Evolutionary conservation across 1,140 invertebrate species (phyloP).

Genomic region (Dreissena rostriformis): DNA sequence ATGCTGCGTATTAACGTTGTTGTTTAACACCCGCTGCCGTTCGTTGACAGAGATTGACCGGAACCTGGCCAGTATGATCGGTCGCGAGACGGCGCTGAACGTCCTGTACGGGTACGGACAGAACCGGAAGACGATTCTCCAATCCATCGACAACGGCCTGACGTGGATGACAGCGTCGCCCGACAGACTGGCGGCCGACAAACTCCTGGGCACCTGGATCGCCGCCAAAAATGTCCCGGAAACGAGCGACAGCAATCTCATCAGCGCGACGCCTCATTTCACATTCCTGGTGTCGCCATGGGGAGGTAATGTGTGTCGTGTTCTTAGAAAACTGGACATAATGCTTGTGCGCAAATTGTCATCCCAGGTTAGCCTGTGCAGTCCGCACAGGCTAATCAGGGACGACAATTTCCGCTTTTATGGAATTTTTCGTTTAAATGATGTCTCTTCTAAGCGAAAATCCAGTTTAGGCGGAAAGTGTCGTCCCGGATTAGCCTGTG

Average conservation of each 20-base stretch:
- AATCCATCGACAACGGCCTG: not conserved
- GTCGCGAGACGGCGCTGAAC: not conserved
- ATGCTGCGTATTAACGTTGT: too few relatives aligned
- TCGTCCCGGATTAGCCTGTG: too few relatives aligned
- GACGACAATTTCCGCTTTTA: too few relatives aligned
- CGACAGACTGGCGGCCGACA: not conserved
- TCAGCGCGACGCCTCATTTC: conserved; percentile 5
- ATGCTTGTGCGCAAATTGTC: too few relatives aligned
- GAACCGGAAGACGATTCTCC: conserved; percentile 6
- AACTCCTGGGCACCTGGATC: not conserved
- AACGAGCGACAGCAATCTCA: not conserved
- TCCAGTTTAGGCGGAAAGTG: too few relatives aligned
- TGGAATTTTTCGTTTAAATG: too few relatives aligned
- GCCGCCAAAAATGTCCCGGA: conserved; percentile 15
- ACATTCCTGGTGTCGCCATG: not conserved
- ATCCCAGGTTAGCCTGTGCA: too few relatives aligned
- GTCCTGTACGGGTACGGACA: conserved; percentile 9
- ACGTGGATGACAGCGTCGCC: not conserved
- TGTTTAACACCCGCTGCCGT: too few relatives aligned
- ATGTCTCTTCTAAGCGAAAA: too few relatives aligned
- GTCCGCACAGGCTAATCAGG: too few relatives aligned
- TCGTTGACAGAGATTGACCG: not conserved
- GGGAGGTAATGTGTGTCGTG: conserved; percentile 8
- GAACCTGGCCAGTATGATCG: conserved; percentile 7
- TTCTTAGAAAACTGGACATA: too few relatives aligned